Percentiles rank a stretch among this genome's conserved stretches.
phyloP scores from a whole-genome alignment of 2,888 invertebrate species.

The Andrena bucephala region DNA sequence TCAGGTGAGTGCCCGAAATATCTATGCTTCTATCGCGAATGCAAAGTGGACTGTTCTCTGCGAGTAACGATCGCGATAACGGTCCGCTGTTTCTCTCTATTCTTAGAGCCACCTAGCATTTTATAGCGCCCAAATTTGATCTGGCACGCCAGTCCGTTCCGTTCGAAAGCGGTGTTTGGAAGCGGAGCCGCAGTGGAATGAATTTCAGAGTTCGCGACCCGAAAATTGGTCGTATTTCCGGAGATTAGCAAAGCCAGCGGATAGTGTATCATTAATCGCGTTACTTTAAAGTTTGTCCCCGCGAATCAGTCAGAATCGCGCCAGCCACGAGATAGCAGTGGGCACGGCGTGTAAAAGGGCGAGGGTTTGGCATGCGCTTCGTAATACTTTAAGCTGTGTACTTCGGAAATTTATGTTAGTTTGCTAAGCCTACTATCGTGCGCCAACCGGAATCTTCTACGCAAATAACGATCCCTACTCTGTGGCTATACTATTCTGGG shows the following conservation, averaged over 20 bases:
- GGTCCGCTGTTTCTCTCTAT: no score
- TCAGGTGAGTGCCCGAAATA: constrained; percentile 33
- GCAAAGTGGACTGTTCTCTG: neutral
- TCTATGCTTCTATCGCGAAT: neutral
- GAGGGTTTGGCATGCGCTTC: constrained; percentile 58
- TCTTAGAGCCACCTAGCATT: neutral
- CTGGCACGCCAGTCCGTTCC: neutral
- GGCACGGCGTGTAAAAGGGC: constrained; percentile 53
- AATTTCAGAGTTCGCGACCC: constrained; percentile 5
- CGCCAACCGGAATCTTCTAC: constrained; percentile 75
- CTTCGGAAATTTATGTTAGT: constrained; percentile 78
- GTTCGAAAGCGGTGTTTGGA: neutral
- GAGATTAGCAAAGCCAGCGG: constrained; percentile 26
- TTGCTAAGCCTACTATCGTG: constrained; percentile 77
- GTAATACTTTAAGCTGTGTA: constrained; percentile 69
- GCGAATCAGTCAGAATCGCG: constrained; percentile 29
- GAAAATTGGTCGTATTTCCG: constrained; percentile 30
- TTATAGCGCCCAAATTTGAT: neutral
- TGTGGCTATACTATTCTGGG: constrained; percentile 44
- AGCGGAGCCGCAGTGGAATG: neutral
- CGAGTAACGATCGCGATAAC: constrained; percentile 1
- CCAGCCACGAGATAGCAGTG: constrained; percentile 37
- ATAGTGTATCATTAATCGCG: constrained; percentile 46
- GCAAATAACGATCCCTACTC: constrained; percentile 69
- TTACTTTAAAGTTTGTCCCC: constrained; percentile 20